phyloP scores from a whole-genome alignment of 2,888 invertebrate species.

The Itoplectis maculator region DNA sequence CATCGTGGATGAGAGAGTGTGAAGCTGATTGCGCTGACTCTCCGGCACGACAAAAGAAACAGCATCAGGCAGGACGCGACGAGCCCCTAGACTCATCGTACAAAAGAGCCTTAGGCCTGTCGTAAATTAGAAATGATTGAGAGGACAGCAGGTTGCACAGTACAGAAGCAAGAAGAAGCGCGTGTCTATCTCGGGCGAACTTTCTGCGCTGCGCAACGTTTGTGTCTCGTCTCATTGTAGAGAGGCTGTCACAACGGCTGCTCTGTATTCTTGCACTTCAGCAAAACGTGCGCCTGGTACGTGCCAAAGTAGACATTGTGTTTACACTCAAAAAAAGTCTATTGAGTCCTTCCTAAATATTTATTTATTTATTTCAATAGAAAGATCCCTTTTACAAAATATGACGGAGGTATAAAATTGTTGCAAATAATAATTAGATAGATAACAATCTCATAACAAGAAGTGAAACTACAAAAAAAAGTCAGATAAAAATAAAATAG shows the following conservation, averaged over 20 bases:
- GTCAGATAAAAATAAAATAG: too few species aligned
- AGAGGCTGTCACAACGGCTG: not conserved
- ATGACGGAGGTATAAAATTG: too few species aligned
- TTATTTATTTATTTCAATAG: too few species aligned
- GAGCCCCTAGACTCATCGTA: constrained; percentile 18
- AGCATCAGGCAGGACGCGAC: constrained; percentile 8
- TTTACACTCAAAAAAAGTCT: not conserved
- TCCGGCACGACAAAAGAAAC: constrained; percentile 27
- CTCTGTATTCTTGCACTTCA: constrained; percentile 6
- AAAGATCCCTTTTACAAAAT: too few species aligned
- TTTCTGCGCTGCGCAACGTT: constrained; percentile 28
- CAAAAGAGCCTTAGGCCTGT: constrained; percentile 33
- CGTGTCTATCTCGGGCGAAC: constrained; percentile 37
- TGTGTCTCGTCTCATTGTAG: constrained; percentile 28
- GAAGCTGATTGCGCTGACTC: constrained; percentile 10
- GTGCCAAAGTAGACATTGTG: constrained; percentile 34
- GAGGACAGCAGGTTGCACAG: constrained; percentile 46
- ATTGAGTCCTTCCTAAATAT: constrained; percentile 1
- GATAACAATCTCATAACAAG: too few species aligned
- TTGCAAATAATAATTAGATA: too few species aligned
- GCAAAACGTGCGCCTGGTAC: constrained; percentile 9
- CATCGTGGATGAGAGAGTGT: not conserved
- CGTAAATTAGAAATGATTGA: constrained; percentile 46
- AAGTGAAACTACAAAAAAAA: too few species aligned
- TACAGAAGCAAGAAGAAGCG: constrained; percentile 38